Evolutionary conservation across 2,797 vertebrate genomes (phyloP).

Genomic region (Liparis tanakae): DNA sequence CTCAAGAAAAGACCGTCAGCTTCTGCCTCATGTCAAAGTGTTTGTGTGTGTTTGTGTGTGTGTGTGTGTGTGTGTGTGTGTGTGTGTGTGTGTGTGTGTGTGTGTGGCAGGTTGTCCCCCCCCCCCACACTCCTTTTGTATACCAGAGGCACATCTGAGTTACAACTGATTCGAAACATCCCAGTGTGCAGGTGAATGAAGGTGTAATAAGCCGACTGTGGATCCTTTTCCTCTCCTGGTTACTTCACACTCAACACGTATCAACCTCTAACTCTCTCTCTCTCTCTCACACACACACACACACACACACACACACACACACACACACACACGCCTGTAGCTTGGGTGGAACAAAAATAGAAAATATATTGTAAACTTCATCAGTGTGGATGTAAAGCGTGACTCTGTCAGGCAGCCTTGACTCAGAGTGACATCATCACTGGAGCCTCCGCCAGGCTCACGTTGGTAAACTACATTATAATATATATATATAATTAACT

Average conservation of each 20-base stretch:
- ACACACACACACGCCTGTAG: neutral
- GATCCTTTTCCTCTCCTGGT: conserved; percentile 4
- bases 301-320: too few species aligned
- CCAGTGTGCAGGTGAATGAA: conserved; percentile 44
- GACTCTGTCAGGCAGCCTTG: neutral
- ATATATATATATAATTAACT: neutral
- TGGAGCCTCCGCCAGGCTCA: neutral
- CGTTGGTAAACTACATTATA: neutral
- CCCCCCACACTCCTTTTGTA: conserved; percentile 13
- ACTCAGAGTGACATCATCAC: neutral
- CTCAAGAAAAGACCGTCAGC: neutral
- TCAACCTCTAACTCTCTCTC: neutral
- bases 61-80: too few species aligned
- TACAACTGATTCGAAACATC: conserved; percentile 44
- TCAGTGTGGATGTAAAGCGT: neutral
- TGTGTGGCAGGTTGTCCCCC: conserved; percentile 22
- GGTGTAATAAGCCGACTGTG: neutral
- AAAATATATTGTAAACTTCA: neutral
- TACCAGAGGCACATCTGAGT: conserved; percentile 29
- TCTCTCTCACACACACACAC: too few species aligned
- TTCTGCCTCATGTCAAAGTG: neutral
- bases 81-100: too few species aligned
- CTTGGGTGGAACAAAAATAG: neutral
- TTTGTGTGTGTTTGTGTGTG: neutral
- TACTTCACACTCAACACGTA: neutral